A percentile compares a stretch with the other conserved stretches of the same genome.
These are phyloP conservation scores for Brachyptera putata DNA, from an alignment of 2,888 invertebrate genomes.

Conservation along the genomic window DNA sequence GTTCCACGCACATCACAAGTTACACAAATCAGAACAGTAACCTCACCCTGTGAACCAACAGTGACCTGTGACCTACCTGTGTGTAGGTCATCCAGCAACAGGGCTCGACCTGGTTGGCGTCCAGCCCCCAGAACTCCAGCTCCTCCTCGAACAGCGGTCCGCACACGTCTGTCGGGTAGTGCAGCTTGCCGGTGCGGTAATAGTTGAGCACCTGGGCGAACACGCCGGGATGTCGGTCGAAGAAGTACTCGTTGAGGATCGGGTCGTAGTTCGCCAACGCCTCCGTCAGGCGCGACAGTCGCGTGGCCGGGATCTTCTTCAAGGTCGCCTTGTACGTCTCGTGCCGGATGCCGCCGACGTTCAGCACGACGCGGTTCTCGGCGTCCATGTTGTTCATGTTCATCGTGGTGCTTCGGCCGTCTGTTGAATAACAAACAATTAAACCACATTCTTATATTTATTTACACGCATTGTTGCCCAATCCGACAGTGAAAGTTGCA, in stretches of 20 bases:
- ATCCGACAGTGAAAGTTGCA: too few relatives aligned
- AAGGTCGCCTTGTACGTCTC: conserved; percentile 94
- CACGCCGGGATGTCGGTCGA: conserved; percentile 94
- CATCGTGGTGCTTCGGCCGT: conserved; percentile 65
- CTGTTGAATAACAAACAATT: too few relatives aligned
- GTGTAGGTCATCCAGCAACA: conserved; percentile 99
- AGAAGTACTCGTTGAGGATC: conserved; percentile 98
- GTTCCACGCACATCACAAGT: too few relatives aligned
- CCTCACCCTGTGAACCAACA: too few relatives aligned
- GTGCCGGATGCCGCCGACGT: conserved; percentile 97
- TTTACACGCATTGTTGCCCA: too few relatives aligned
- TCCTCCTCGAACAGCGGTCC: conserved; percentile 99
- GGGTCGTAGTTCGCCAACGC: conserved; percentile 99
- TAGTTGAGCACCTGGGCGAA: conserved; percentile 97
- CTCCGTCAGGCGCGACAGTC: conserved; percentile 90
- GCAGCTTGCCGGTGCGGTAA: conserved; percentile 96
- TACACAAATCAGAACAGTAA: too few relatives aligned
- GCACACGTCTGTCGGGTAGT: conserved; percentile 98
- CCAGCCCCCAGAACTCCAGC: conserved; percentile 98
- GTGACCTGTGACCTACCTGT: conserved; percentile 59
- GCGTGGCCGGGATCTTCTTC: conserved; percentile 95
- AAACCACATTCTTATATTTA: too few relatives aligned
- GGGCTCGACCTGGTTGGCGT: conserved; percentile 98
- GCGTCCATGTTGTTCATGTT: conserved; percentile 93
- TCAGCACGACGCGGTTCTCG: conserved; percentile 97